Base-by-base conservation (phyloP, 2,888 invertebrate genomes). In the Hydropsyche betteni region DNA sequence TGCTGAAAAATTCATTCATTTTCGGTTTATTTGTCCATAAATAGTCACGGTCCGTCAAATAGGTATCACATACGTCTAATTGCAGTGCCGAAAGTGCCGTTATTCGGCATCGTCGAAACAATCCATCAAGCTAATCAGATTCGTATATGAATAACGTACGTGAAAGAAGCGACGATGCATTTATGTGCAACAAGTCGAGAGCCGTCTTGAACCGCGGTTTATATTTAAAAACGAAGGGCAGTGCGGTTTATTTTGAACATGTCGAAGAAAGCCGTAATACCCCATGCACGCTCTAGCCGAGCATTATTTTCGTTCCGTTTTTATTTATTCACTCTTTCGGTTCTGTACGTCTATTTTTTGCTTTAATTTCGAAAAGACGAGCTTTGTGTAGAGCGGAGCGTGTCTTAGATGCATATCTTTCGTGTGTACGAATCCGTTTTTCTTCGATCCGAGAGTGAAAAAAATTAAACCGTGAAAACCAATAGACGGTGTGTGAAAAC, bases 201-300 rank as follows among this genome's bases (percentile, higher is more conserved):
- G 61, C 24, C 34, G 69, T 69, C 70, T 70, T 34, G 52, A 64
- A 53, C 51, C 12, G 53, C 12, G 8, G 52, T 58, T 55, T 72
- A 55, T 55, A 72, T 38, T 16, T 36, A 69, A 55, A 71, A 55
- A n/a, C 38, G 16, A 72, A 72, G 72, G 72, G 72, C 72, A 24
- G 14, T 58, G 58, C 55, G 7, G 38, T 51, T 53, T 70, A 70
- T 70, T 70, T 70, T n/a, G 5, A 52, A 53, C 16, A 2, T 55
- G 38, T 58, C 44, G 38, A 44, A 8, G 38, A 70, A 53, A 72
- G 24, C 72, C 58, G 10, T 44, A 8, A 44, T 70, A 8, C 14
- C 16, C 8, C 70, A 34, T 38, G 70, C 44, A 44, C 44, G 44
- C 10, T 44, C 44, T 44, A 10, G 44, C 44, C 5, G 44, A 44